Conservation (phyloP, 2,888 invertebrate genomes). For the Calameuta idolon region DNA sequence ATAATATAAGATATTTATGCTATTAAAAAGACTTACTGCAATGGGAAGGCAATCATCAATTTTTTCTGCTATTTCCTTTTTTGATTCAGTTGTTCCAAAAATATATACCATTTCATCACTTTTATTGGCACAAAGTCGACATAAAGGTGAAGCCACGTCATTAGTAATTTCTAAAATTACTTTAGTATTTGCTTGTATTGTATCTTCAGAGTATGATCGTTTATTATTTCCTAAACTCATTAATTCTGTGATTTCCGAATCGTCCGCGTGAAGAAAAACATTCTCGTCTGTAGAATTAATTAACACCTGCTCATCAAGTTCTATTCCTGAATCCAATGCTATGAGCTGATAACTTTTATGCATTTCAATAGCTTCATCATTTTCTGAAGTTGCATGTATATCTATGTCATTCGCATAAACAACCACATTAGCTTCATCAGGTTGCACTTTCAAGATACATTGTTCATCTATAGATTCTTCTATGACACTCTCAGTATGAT, state of each 20-base stretch:
- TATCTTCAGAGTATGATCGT: not conserved
- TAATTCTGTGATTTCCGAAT: not conserved
- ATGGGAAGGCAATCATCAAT: constrained; percentile 26
- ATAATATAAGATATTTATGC: not conserved
- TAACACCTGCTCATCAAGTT: not conserved
- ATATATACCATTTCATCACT: constrained; percentile 15
- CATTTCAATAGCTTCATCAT: not conserved
- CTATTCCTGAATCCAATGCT: not conserved
- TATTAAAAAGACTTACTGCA: constrained; percentile 10
- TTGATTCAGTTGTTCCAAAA: not conserved
- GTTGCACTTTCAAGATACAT: not conserved
- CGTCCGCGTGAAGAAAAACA: not conserved
- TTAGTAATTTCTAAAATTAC: not conserved
- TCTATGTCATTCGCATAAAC: not conserved
- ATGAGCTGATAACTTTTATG: not conserved
- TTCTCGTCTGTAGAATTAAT: not conserved
- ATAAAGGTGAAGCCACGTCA: constrained; percentile 9
- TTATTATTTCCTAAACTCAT: not conserved
- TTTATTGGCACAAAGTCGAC: constrained; percentile 25
- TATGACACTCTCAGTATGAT: not conserved
- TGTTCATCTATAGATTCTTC: not conserved
- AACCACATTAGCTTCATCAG: not conserved
- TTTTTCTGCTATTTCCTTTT: constrained; percentile 14
- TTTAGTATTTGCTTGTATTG: not conserved
- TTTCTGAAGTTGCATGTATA: not conserved